Evolutionary conservation across 2,113 vertebrate species (phyloP).

Genomic region (Solenodon paradoxus): DNA sequence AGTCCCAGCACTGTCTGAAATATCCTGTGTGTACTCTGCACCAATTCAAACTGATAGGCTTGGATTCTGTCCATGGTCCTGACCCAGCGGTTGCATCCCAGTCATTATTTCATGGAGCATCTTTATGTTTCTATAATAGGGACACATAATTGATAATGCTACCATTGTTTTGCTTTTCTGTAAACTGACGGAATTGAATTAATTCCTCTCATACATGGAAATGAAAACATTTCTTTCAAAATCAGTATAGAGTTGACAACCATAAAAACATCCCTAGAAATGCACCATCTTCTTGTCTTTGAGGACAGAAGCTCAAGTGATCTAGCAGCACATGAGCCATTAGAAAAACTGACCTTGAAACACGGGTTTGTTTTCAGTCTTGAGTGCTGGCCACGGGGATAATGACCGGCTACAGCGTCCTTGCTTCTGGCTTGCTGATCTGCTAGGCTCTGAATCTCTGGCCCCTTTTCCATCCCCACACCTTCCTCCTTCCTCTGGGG

Average conservation of each 20-base stretch:
- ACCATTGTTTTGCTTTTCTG: neutral
- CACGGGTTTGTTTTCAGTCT: neutral
- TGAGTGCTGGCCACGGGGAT: neutral
- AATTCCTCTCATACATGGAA: neutral
- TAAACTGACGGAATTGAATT: neutral
- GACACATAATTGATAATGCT: neutral
- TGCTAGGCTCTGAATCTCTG: neutral
- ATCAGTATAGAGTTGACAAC: neutral
- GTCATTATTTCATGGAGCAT: neutral
- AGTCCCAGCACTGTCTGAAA: neutral
- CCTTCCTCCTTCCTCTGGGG: neutral
- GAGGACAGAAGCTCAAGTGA: neutral
- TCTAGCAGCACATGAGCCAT: neutral
- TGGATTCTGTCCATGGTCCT: neutral
- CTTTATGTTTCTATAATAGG: neutral
- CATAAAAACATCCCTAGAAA: neutral
- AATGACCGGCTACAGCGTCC: neutral
- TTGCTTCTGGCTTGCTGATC: neutral
- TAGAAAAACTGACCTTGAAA: neutral
- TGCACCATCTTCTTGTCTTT: neutral
- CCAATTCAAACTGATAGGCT: neutral
- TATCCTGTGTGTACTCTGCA: too few species aligned
- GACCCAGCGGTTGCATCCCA: neutral
- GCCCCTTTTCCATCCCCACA: neutral
- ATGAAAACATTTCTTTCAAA: neutral